A percentile compares a stretch with the other conserved stretches of the same genome.
These are phyloP conservation scores for Sphaeridia pumilis DNA, from an alignment of 2,888 invertebrate species.

Conservation along the genomic window DNA sequence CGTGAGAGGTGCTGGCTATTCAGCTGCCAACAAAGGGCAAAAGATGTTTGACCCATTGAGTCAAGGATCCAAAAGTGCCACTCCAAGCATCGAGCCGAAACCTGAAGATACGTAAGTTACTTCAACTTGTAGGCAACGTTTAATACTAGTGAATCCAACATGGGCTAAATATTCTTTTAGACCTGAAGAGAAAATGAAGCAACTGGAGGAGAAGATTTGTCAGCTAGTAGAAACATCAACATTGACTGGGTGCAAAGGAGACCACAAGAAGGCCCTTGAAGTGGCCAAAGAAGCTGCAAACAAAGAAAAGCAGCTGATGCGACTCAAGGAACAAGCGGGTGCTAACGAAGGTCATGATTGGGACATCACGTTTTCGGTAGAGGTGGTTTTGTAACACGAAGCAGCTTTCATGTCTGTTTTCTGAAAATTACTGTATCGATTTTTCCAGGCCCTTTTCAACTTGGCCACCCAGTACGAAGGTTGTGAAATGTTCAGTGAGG, in stretches of 20 bases:
- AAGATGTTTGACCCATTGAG: constrained; percentile 61
- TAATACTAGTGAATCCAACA: too few species aligned
- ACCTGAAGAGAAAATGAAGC: constrained; percentile 81
- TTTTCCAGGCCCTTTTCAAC: constrained; percentile 79
- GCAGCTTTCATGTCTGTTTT: background rate
- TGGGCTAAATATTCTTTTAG: constrained; percentile 50
- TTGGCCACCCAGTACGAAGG: constrained; percentile 87
- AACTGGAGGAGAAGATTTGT: constrained; percentile 78
- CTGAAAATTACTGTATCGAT: background rate
- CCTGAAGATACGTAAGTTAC: constrained; percentile 63
- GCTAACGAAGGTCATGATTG: constrained; percentile 83
- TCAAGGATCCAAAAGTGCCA: constrained; percentile 48
- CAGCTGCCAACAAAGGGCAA: constrained; percentile 51
- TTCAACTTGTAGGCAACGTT: background rate
- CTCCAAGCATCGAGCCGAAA: constrained; percentile 55
- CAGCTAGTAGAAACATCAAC: constrained; percentile 83
- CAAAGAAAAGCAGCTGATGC: constrained; percentile 75
- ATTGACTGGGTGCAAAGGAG: constrained; percentile 52
- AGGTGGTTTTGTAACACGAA: constrained; percentile 3
- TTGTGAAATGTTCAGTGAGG: constrained; percentile 91
- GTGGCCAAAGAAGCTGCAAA: constrained; percentile 95
- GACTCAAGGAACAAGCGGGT: constrained; percentile 82
- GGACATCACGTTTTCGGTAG: constrained; percentile 87
- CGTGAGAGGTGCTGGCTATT: constrained; percentile 90
- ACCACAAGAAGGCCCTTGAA: constrained; percentile 58